phyloP scores from a whole-genome alignment of 2,888 invertebrate species.

The Napeogenes sylphis region DNA sequence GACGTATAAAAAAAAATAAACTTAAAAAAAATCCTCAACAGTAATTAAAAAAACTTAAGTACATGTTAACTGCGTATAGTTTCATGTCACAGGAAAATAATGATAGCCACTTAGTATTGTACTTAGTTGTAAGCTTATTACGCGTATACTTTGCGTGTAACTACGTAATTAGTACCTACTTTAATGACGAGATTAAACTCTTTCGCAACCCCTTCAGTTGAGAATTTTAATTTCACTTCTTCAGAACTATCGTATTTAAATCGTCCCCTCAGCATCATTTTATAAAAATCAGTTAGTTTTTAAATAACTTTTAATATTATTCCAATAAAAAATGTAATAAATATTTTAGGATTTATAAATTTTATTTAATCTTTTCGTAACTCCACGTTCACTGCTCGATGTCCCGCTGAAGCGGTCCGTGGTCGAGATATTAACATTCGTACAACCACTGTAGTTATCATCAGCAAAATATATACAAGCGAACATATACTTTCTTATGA shows the following conservation, averaged over 20 bases:
- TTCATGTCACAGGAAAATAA: conserved; percentile 1
- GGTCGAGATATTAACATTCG: conserved; percentile 72
- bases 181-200: conserved; percentile 6
- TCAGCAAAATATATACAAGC: conserved; percentile 27
- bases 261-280: not conserved
- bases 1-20: too few relatives aligned
- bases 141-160: conserved; percentile 2
- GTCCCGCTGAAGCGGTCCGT: conserved; percentile 58
- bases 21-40: too few relatives aligned
- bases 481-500: conserved; percentile 43
- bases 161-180: not conserved
- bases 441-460: conserved; percentile 38
- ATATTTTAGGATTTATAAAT: conserved; percentile 10
- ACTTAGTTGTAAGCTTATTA: not conserved
- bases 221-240: not conserved
- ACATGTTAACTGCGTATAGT: not conserved
- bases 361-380: conserved; percentile 17
- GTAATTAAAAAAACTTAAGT: too few relatives aligned
- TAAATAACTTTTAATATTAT: too few relatives aligned
- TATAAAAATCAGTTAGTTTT: too few relatives aligned
- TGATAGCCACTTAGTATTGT: conserved; percentile 1
- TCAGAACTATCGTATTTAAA: conserved; percentile 10
- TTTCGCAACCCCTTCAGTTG: not conserved
- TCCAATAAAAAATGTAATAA: not conserved
- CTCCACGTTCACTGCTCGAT: conserved; percentile 42